Evolutionary conservation across 2,888 invertebrate species (phyloP).

Genomic region (Crepidodera aurea): DNA sequence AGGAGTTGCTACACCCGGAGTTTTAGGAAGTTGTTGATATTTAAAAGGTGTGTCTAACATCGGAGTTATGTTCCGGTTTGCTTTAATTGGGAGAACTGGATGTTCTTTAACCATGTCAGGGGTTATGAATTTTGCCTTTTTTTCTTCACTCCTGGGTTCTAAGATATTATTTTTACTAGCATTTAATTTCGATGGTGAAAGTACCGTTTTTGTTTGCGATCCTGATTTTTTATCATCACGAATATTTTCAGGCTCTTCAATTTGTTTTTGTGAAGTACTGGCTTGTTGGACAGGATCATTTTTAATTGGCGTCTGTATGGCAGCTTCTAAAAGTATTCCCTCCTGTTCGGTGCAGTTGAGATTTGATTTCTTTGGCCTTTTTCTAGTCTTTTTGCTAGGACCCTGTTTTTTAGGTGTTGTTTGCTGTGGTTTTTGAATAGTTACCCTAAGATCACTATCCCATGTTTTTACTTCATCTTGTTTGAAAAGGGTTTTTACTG

Average conservation of each 20-base stretch:
- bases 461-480: constrained; percentile 36
- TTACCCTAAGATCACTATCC: constrained; percentile 51
- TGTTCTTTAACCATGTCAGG: constrained; percentile 35
- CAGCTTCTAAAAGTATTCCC: constrained; percentile 32
- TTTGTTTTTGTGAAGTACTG: not conserved
- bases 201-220: constrained; percentile 35
- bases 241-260: not conserved
- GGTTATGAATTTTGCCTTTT: constrained; percentile 35
- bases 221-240: not conserved
- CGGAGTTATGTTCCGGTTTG: constrained; percentile 47
- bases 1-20: constrained; percentile 45
- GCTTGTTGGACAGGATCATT: constrained; percentile 2
- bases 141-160: constrained; percentile 36
- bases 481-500: constrained; percentile 18
- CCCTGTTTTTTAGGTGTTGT: constrained; percentile 14
- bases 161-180: constrained; percentile 48
- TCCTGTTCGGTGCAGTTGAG: constrained; percentile 28
- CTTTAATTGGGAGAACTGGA: constrained; percentile 29
- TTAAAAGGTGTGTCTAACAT: constrained; percentile 48
- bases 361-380: constrained; percentile 28
- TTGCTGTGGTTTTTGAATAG: not conserved
- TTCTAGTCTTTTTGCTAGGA: constrained; percentile 20
- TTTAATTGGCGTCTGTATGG: constrained; percentile 31
- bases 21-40: constrained; percentile 47
- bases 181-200: constrained; percentile 52